Conservation (phyloP, 2,888 invertebrate species). For the Drosophila cyrtoloma region DNA sequence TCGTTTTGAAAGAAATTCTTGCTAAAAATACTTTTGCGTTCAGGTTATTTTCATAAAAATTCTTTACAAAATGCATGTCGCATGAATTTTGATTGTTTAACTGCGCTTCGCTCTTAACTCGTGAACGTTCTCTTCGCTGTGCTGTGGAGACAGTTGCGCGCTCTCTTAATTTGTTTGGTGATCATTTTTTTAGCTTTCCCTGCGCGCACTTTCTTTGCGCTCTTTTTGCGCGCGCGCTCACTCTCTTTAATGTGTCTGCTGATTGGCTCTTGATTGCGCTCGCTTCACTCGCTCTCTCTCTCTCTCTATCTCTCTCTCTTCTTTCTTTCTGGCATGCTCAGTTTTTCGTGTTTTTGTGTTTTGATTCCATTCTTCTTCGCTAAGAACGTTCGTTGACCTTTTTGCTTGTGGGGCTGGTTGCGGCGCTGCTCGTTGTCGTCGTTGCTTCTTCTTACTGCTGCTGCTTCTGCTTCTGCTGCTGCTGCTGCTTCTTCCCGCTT, state of each 20-base stretch:
- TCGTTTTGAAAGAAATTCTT: slow-evolving; percentile 42
- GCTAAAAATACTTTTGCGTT: slow-evolving; percentile 55
- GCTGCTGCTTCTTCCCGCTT: slow-evolving; percentile 64
- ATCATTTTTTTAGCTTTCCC: slow-evolving; percentile 41
- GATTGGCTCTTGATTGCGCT: slow-evolving; percentile 5
- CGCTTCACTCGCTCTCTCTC: background rate
- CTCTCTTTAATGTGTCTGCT: slow-evolving; percentile 9
- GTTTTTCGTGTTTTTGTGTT: slow-evolving; percentile 83
- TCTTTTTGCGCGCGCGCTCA: slow-evolving; percentile 13
- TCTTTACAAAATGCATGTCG: slow-evolving; percentile 54
- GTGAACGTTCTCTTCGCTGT: slow-evolving; percentile 2
- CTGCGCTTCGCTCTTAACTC: background rate
- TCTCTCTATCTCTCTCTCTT: slow-evolving; percentile 36
- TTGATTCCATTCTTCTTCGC: slow-evolving; percentile 84
- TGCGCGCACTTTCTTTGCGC: slow-evolving; percentile 47
- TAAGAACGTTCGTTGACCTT: slow-evolving; percentile 85
- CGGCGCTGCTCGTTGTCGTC: slow-evolving; percentile 32
- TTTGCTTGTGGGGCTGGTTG: slow-evolving; percentile 62
- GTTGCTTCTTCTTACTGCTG: slow-evolving; percentile 16
- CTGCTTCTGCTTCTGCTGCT: slow-evolving; percentile 21
- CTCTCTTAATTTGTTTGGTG: slow-evolving; percentile 23
- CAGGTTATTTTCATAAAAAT: slow-evolving; percentile 55
- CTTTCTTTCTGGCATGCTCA: slow-evolving; percentile 49
- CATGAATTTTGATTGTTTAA: slow-evolving; percentile 55
- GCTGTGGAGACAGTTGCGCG: background rate